Evolutionary conservation across 2,888 invertebrate genomes (phyloP).

Genomic region (Polydesmus complanatus): DNA sequence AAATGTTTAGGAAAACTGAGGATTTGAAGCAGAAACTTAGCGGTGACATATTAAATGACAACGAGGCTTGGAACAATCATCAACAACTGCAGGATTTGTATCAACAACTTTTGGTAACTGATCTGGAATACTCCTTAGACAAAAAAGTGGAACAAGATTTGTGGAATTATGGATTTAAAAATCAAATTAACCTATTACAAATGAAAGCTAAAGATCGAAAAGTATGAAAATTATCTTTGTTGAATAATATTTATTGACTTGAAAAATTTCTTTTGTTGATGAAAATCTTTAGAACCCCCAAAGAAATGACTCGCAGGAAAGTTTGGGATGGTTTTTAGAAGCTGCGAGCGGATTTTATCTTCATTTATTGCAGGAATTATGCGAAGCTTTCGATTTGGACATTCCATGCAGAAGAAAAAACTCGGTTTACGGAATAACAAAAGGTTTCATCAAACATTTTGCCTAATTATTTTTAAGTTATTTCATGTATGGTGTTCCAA

Average conservation of each 20-base stretch:
- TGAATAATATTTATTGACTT: neutral
- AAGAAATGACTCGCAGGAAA: constrained; percentile 57
- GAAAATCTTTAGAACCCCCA: constrained; percentile 46
- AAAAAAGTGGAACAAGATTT: constrained; percentile 79
- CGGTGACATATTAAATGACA: constrained; percentile 31
- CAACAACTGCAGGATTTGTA: constrained; percentile 43
- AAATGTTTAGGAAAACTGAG: constrained; percentile 54
- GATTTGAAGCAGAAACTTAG: constrained; percentile 54
- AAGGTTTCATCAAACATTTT: constrained; percentile 27
- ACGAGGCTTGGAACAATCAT: constrained; percentile 40
- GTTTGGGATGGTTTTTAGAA: constrained; percentile 65
- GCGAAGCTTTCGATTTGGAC: constrained; percentile 64
- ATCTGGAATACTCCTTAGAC: constrained; percentile 72
- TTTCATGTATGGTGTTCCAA: too few relatives aligned
- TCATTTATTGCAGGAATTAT: constrained; percentile 63
- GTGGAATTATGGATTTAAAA: constrained; percentile 78
- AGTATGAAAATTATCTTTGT: constrained; percentile 32
- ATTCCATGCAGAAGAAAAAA: constrained; percentile 53
- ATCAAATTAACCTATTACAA: constrained; percentile 66
- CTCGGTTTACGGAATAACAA: constrained; percentile 37
- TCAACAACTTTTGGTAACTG: constrained; percentile 59
- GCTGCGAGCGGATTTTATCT: constrained; percentile 70
- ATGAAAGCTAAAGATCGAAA: constrained; percentile 63
- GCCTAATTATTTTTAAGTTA: constrained; percentile 21
- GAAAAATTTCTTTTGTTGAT: neutral